Evolutionary conservation across 2,797 vertebrate species (phyloP).

Genomic region (Xenops minutus): DNA sequence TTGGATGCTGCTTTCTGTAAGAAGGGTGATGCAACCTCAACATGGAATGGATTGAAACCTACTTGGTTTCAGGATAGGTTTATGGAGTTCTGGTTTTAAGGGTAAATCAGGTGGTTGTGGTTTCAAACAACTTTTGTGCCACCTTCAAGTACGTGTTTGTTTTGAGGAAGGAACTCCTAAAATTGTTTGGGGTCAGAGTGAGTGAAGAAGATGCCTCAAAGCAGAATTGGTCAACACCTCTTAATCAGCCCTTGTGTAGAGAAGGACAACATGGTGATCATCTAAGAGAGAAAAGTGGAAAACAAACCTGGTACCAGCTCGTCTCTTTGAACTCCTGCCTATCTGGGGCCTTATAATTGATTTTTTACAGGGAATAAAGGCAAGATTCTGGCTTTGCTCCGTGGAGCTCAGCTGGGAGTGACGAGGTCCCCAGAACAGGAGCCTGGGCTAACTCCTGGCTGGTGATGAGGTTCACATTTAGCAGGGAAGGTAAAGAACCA

Average conservation of each 20-base stretch:
- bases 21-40: neutral
- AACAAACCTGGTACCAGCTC: neutral
- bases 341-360: neutral
- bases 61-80: neutral
- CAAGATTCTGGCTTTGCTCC: neutral
- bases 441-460: neutral
- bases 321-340: neutral
- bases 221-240: neutral
- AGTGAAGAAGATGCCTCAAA: neutral
- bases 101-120: neutral
- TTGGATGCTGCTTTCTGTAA: neutral
- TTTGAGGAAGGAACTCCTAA: neutral
- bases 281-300: neutral
- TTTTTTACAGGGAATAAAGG: neutral
- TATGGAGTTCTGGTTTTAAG: neutral
- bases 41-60: neutral
- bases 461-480: neutral
- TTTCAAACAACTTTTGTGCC: neutral
- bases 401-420: neutral
- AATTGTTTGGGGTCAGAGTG: neutral
- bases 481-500: neutral
- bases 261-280: neutral
- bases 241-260: neutral
- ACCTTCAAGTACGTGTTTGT: neutral
- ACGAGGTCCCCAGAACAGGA: fast-evolving